A percentile compares a stretch with the other conserved stretches of the same genome.
phyloP scores from a whole-genome alignment of 2,888 invertebrate species.

The Chaetogeoica ovagalla region DNA sequence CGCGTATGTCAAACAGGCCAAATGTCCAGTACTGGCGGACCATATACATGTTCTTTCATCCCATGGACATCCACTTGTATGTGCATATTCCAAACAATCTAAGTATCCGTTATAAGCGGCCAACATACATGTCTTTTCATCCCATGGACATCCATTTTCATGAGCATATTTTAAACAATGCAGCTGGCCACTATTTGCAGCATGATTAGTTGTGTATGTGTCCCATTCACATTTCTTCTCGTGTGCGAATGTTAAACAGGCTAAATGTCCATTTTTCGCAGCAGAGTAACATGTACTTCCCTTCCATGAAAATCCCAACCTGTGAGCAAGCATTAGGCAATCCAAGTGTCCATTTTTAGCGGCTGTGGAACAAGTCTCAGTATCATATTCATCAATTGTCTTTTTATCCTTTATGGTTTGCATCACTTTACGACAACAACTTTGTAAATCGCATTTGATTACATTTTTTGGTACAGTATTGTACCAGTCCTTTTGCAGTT shows the following conservation, averaged over 20 bases:
- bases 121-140: neutral
- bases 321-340: neutral
- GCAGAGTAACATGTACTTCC: neutral
- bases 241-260: neutral
- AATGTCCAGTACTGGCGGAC: neutral
- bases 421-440: neutral
- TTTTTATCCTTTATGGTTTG: neutral
- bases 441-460: neutral
- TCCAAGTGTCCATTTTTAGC: neutral
- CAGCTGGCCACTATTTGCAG: neutral
- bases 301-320: neutral
- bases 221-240: neutral
- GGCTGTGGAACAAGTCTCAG: neutral
- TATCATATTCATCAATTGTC: neutral
- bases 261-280: slow-evolving; percentile 2
- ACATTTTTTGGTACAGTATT: neutral
- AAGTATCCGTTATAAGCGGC: neutral
- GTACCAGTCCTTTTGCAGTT: neutral
- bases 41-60: neutral
- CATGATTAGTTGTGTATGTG: neutral
- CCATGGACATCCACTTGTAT: neutral
- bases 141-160: neutral
- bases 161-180: neutral
- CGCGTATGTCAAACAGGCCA: neutral
- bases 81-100: neutral